Conservation (phyloP, 2,113 vertebrate species). For the Pelobates fuscus region DNA sequence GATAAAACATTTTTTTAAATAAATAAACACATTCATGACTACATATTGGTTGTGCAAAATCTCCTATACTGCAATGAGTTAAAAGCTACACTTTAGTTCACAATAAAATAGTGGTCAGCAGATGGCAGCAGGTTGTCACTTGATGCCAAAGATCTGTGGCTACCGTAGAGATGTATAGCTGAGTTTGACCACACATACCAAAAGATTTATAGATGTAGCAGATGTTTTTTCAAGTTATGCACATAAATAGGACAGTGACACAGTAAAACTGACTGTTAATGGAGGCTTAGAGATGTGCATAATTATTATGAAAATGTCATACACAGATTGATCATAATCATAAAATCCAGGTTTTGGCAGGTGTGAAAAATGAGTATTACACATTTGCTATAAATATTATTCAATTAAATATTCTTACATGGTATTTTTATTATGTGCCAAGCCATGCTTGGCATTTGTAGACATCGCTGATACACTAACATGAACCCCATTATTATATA, state of each 20-base stretch:
- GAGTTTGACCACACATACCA: not conserved
- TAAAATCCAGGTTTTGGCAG: not conserved
- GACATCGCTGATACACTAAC: too few relatives aligned
- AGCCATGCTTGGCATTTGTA: too few relatives aligned
- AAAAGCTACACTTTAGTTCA: not conserved
- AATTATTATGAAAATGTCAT: conserved; percentile 27
- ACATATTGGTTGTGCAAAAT: too few relatives aligned
- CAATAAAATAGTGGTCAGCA: conserved; percentile 26
- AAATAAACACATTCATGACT: too few relatives aligned
- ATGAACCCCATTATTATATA: too few relatives aligned
- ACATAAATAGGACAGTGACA: conserved; percentile 25
- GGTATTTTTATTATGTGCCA: too few relatives aligned
- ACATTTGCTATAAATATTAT: too few relatives aligned
- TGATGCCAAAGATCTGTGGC: conserved; percentile 2
- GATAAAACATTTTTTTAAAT: too few relatives aligned
- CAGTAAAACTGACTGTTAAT: conserved; percentile 28
- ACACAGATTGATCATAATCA: not conserved
- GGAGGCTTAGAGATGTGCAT: conserved; percentile 25
- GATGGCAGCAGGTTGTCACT: conserved; percentile 41
- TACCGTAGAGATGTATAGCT: conserved; percentile 3
- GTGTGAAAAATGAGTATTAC: not conserved
- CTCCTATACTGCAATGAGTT: not conserved
- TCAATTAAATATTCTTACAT: too few relatives aligned
- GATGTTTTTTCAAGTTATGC: conserved; percentile 36
- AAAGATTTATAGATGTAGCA: conserved; percentile 28